phyloP scores from a whole-genome alignment of 1,140 invertebrate genomes.

The Neodiprion fabricii region DNA sequence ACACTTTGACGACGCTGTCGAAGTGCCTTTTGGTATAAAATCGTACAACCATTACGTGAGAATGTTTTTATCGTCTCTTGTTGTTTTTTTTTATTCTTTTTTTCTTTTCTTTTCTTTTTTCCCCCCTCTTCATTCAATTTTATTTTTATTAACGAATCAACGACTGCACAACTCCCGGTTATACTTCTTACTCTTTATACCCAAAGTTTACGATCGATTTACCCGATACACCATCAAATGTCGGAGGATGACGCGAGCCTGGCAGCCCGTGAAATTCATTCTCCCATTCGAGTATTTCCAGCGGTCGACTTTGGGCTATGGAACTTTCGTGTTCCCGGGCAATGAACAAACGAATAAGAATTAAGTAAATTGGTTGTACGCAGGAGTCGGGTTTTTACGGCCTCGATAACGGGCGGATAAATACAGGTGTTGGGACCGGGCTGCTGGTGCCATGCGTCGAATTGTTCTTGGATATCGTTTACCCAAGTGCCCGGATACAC shows the following conservation, averaged over 20 bases:
- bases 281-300: background rate
- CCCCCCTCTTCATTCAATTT: too few species aligned
- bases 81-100: too few species aligned
- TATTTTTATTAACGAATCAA: too few species aligned
- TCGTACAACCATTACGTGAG: too few species aligned
- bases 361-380: conserved; percentile 4
- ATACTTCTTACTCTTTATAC: background rate
- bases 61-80: too few species aligned
- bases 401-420: background rate
- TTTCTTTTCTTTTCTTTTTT: too few species aligned
- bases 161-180: too few species aligned
- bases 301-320: background rate
- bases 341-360: background rate
- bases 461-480: background rate
- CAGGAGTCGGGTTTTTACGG: background rate
- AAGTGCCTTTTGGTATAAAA: too few species aligned
- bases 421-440: background rate
- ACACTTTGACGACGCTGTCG: too few species aligned
- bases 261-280: too few species aligned
- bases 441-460: background rate
- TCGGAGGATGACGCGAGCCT: background rate
- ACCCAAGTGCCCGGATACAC: background rate
- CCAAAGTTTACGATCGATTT: background rate
- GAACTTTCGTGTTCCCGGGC: background rate
- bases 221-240: background rate